phyloP scores from a whole-genome alignment of 2,888 invertebrate species.

The Tetranychus piercei region DNA sequence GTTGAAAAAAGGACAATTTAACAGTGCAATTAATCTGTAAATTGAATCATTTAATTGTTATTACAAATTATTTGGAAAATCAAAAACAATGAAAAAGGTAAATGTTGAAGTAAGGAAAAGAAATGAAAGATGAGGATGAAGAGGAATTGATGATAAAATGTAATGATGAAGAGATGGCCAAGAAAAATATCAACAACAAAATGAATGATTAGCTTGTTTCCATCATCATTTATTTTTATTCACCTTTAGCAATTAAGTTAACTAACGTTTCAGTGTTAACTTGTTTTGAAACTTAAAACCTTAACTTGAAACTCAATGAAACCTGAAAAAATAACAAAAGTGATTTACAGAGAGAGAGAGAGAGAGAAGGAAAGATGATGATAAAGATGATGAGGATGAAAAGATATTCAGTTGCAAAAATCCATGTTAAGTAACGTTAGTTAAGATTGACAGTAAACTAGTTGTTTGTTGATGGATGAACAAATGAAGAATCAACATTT shows the following conservation, averaged over 20 bases:
- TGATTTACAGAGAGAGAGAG: background rate
- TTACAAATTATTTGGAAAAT: too few species aligned
- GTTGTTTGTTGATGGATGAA: background rate
- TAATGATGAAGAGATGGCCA: background rate
- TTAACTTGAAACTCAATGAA: background rate
- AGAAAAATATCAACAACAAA: background rate
- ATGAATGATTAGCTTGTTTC: background rate
- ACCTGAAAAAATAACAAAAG: background rate
- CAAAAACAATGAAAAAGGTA: too few species aligned
- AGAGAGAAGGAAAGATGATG: background rate
- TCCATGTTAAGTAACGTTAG: too few species aligned
- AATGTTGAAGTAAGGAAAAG: too few species aligned
- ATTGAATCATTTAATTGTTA: too few species aligned
- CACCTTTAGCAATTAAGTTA: background rate
- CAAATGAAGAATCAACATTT: background rate
- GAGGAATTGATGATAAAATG: background rate
- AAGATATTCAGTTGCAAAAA: too few species aligned
- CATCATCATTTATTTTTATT: background rate
- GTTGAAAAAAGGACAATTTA: too few species aligned
- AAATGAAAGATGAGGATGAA: background rate
- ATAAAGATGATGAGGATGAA: background rate
- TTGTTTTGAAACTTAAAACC: slow-evolving; percentile 1
- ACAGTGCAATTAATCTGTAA: too few species aligned
- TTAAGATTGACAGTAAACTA: background rate
- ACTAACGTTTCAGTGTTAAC: background rate